A percentile compares a stretch with the other conserved stretches of the same genome.
Conservation (phyloP, 2,888 invertebrate genomes). For the Magallana nippona region DNA sequence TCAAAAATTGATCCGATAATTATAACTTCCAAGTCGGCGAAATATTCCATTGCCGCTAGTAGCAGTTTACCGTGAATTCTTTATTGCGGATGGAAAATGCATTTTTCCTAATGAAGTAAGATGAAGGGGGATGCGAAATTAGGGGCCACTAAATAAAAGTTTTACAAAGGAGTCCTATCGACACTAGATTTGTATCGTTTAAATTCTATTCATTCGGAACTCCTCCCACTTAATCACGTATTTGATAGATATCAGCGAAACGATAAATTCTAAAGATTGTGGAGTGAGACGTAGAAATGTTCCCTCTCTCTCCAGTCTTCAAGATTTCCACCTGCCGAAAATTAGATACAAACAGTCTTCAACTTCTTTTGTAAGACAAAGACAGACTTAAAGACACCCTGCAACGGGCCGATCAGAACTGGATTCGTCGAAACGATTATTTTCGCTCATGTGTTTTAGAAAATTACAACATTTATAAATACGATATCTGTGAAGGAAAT, state of each 20-base stretch:
- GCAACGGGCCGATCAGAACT: conserved; percentile 31
- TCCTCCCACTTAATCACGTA: conserved; percentile 49
- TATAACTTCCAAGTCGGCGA: background rate
- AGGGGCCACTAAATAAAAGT: conserved; percentile 47
- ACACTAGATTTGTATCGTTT: conserved; percentile 46
- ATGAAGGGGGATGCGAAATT: conserved; percentile 45
- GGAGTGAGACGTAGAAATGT: conserved; percentile 22
- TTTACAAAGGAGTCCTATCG: conserved; percentile 41
- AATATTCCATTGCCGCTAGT: conserved; percentile 26
- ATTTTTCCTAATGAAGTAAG: conserved; percentile 37
- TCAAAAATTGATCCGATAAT: conserved; percentile 48
- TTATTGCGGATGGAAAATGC: conserved; percentile 48
- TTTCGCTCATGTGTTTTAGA: conserved; percentile 44
- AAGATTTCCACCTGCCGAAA: conserved; percentile 42
- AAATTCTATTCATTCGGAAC: conserved; percentile 41
- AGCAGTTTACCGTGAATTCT: conserved; percentile 38
- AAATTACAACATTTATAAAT: conserved; percentile 50
- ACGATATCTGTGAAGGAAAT: conserved; percentile 43
- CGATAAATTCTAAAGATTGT: conserved; percentile 34
- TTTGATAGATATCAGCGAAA: conserved; percentile 43
- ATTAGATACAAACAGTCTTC: conserved; percentile 43
- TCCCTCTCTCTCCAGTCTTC: conserved; percentile 14
- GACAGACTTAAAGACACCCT: conserved; percentile 15
- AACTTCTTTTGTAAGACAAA: conserved; percentile 34
- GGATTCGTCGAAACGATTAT: conserved; percentile 44